These are phyloP conservation scores for Strigamia maritima DNA, from an alignment of 2,888 invertebrate species.

Conservation along the genomic window DNA sequence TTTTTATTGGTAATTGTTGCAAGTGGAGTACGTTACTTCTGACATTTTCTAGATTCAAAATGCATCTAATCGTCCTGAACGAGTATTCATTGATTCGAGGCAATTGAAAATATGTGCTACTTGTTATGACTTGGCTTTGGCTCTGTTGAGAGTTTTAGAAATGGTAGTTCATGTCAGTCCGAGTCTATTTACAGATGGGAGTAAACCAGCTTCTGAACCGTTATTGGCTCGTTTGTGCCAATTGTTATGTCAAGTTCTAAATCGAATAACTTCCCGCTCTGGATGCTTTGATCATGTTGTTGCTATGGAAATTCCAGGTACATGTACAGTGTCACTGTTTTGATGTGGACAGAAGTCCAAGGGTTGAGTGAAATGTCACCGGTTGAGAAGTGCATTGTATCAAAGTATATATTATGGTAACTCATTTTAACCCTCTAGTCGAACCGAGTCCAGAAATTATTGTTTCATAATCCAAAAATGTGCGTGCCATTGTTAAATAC, in stretches of 20 bases:
- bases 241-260: constrained; percentile 76
- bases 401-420: too few species aligned
- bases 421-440: too few species aligned
- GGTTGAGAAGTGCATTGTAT: too few species aligned
- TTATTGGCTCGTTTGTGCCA: constrained; percentile 68
- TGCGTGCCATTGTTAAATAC: too few species aligned
- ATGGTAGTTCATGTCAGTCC: constrained; percentile 70
- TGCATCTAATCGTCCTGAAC: constrained; percentile 59
- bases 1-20: too few species aligned
- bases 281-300: constrained; percentile 66
- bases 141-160: constrained; percentile 72
- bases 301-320: constrained; percentile 58
- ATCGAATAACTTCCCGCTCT: constrained; percentile 70
- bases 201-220: constrained; percentile 66
- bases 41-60: constrained; percentile 60
- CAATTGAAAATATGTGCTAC: constrained; percentile 78
- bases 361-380: too few species aligned
- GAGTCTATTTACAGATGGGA: constrained; percentile 63
- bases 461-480: too few species aligned
- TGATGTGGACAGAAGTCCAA: too few species aligned
- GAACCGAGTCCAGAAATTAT: too few species aligned
- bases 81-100: constrained; percentile 66
- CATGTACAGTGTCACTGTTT: too few species aligned
- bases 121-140: constrained; percentile 76
- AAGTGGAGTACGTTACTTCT: neutral